Evolutionary conservation across 2,113 vertebrate species (phyloP), one percentile per base, ranked within the genome.

Genomic region (Pygoscelis antarcticus): DNA sequence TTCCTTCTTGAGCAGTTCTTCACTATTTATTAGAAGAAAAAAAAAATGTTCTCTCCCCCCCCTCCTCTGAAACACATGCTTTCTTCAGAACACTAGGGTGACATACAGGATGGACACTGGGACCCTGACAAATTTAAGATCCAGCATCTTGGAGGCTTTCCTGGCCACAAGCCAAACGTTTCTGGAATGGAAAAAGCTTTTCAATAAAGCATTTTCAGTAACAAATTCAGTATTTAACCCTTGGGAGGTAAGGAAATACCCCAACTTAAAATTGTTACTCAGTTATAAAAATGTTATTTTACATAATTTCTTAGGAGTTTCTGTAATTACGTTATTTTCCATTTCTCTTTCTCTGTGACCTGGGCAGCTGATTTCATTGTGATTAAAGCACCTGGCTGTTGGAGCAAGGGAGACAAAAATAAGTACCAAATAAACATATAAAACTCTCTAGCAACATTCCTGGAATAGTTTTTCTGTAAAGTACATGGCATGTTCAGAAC

Each of bases 381-480:
- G 49, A 96, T 82, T 96, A 89, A 96, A 91, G 83, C 86, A 96
- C 92, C 80, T 89, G 69, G 86, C 27, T 95, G 89, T 78, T 47
- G 42, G 52, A 91, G 83, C 55, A 78, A 91, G 44, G 23, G 68
- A 95, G 76, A 90, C 0, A 85, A 91, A 96, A 94, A 4, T 57
- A 93, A 94, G 82, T 23, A 94, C 87, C 81, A 94, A 87, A 87
- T 61, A 85, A 91, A 96, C 82, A 85, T 84, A 93, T 77, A 90
- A 96, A 95, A 83, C 62, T 93, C 83, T 62, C 72, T 12, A 93
- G 89, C 87, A 96, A 66, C 94, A 96, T 96, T 97, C 96, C 91
- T 94, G 58, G 60, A 85, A 95, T 96, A 97, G 81, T 78, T 97
- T 51, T 74, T 55, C 94, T 68, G 89, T 61, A 72, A 91, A 87